Base-by-base conservation (phyloP, 1,140 invertebrate species). In the Pseudomyrmex pallidus region DNA sequence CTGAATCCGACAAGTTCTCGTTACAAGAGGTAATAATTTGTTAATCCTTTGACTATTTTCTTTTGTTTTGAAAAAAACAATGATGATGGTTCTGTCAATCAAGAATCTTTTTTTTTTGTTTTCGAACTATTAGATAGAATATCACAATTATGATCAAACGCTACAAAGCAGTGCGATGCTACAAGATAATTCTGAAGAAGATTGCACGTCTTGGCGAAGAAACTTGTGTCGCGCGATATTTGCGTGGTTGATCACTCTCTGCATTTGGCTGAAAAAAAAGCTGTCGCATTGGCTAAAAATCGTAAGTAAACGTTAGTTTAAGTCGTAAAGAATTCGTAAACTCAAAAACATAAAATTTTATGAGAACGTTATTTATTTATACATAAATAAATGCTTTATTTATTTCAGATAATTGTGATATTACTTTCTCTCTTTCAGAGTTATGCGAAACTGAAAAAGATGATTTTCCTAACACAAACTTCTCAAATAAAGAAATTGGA, bases 191-290 rank as follows among this genome's bases (percentile, higher is more conserved):
- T 63, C 8, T 13, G 48, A 35, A 12, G 25, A 12, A 12, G 25
- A 12, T 2, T 13, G n/a, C 0, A 13, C n/a, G 22, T 46, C 12
- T n/a, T 48, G 15, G 17, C 35, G 1, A 54, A 9, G 20, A 50
- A 56, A 1, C 22, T 44, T 25, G 1, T 7, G 1, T 15, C 63
- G 48, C 12, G 74, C 44, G n/a, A 70, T 84, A 12, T 25, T 87
- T 1, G 22, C 50, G 4, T 90, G 86, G 68, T 7, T 91, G 9
- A 59, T 74, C 9, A 35, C 50, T 10, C 83, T 90, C 22, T 91
- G 84, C 15, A 57, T 66, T 10, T 92, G 91, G 90, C 12, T 92
- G 54, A 64, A 82, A 35, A 89, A 70, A 54, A 90, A 80, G 64
- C 48, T 92, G 9, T 35, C 82, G 4, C 57, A 44, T 35, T 62